phyloP scores from a whole-genome alignment of 2,888 invertebrate genomes.

The Tipula confusa region DNA sequence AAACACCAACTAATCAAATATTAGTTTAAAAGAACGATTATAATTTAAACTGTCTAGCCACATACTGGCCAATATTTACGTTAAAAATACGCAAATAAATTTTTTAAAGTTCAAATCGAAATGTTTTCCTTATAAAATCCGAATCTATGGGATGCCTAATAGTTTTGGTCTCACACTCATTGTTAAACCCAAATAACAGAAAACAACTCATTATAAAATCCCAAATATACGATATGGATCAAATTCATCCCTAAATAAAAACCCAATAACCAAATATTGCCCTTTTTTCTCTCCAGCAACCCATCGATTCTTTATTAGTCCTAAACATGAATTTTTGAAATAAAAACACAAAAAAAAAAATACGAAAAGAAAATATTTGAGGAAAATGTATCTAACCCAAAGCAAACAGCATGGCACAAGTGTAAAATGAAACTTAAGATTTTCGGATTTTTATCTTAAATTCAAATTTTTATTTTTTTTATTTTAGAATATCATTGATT shows the following conservation, averaged over 20 bases:
- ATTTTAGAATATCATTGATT: not conserved
- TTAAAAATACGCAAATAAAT: too few species aligned
- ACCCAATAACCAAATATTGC: not conserved
- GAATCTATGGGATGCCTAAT: not conserved
- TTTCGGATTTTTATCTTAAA: not conserved
- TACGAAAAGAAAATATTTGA: not conserved
- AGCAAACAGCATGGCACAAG: constrained; percentile 7
- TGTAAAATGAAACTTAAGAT: constrained; percentile 1
- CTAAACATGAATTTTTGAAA: constrained; percentile 3
- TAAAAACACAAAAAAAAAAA: too few species aligned
- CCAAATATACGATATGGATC: not conserved
- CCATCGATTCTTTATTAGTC: not conserved
- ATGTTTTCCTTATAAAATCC: not conserved
- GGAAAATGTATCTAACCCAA: not conserved
- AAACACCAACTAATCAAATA: too few species aligned
- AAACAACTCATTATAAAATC: constrained; percentile 9
- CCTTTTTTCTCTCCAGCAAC: not conserved
- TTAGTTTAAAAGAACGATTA: too few species aligned
- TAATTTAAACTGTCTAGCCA: too few species aligned
- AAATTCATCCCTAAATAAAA: not conserved
- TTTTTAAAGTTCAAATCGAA: too few species aligned
- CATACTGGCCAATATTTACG: too few species aligned
- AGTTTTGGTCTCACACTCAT: not conserved
- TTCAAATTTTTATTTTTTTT: not conserved
- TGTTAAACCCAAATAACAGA: not conserved